Base-by-base conservation (phyloP, 2,113 vertebrate genomes). In the Pteronura brasiliensis region DNA sequence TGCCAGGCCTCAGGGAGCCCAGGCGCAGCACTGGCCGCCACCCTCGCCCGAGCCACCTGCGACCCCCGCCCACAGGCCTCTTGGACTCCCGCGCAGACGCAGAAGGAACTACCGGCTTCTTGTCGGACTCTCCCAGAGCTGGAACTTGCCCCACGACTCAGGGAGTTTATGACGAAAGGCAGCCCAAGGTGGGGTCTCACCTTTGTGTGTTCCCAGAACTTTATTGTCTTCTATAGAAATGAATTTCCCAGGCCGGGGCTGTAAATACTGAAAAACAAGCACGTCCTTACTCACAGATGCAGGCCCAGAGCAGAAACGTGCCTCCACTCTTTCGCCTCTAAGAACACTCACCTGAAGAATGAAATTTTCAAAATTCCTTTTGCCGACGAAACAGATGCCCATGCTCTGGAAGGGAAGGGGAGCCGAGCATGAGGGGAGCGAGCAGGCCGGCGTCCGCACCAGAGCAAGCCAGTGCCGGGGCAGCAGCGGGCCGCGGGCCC, bases 381-480 rank as follows among this genome's bases (percentile, higher is more conserved):
- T 98, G 15, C 99, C 99, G 80, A 99, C 99, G 79, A 99, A 99
- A 97, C 99, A 99, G 97, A 99, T 99, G 13, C 99, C 99, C 99
- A 99, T 99, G 97, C 99, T 99, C 99, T 99, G 98, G n/a, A 98
- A 97, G 13, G 25, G 47, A 96, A 84, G 39, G 57, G 27, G 14
- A 55, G n/a, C 7, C 3, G 9, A 0, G 4, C 3, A 1, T 65
- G 83, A 74, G 84, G 13, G 0, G 61, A 2, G 91, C 0, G 3
- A 25, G 5, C 13, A 4, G 23, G 52, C 67, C 1, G 8, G 61
- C 0, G 17, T 39, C 59, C 3, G 25, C 15, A 29, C 4, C 1
- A 39, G 18, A 29, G 8, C 25, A 9, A 9, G 39, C 74, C 74
- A 0, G 44, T 14, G 47, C 18, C 27, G 2, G 9, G 47, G n/a